Evolutionary conservation across 2,113 vertebrate species (phyloP).

Genomic region (Proterorhinus semilunaris): DNA sequence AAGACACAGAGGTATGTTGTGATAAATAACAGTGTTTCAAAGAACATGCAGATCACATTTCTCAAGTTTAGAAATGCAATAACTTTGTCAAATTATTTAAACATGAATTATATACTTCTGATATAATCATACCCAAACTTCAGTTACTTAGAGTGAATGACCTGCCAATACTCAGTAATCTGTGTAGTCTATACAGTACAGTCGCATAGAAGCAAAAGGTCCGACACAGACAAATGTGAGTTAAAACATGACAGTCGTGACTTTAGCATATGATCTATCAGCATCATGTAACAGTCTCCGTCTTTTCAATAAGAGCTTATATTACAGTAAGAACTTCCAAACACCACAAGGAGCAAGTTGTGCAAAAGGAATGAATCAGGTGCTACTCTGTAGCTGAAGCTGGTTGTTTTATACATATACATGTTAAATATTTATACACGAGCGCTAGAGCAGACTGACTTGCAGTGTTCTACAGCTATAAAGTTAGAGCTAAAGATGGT

Average conservation of each 20-base stretch:
- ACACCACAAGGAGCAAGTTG: conserved; percentile 33
- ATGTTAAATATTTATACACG: conserved; percentile 8
- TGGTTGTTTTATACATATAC: conserved; percentile 18
- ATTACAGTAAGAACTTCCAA: conserved; percentile 37
- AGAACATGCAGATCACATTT: conserved; percentile 58
- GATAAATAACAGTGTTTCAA: conserved; percentile 57
- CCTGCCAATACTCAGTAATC: conserved; percentile 30
- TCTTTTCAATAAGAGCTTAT: conserved; percentile 50
- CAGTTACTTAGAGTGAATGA: conserved; percentile 46
- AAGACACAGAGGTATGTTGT: conserved; percentile 62
- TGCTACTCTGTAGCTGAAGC: conserved; percentile 52
- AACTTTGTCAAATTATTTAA: conserved; percentile 31
- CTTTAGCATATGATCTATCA: conserved; percentile 22
- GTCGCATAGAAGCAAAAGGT: not conserved
- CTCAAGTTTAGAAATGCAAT: conserved; percentile 19
- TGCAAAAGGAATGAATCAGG: conserved; percentile 40
- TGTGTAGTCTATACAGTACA: conserved; percentile 4
- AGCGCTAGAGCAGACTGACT: conserved; percentile 4
- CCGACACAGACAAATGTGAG: conserved; percentile 44
- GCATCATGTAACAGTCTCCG: conserved; percentile 52
- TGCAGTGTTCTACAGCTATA: conserved; percentile 3
- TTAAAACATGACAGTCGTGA: conserved; percentile 26
- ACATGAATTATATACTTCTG: conserved; percentile 5
- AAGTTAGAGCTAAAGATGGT: not conserved
- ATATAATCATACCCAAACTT: conserved; percentile 26